Conservation (phyloP, 1,140 invertebrate species). For the Drosophila lowei region DNA sequence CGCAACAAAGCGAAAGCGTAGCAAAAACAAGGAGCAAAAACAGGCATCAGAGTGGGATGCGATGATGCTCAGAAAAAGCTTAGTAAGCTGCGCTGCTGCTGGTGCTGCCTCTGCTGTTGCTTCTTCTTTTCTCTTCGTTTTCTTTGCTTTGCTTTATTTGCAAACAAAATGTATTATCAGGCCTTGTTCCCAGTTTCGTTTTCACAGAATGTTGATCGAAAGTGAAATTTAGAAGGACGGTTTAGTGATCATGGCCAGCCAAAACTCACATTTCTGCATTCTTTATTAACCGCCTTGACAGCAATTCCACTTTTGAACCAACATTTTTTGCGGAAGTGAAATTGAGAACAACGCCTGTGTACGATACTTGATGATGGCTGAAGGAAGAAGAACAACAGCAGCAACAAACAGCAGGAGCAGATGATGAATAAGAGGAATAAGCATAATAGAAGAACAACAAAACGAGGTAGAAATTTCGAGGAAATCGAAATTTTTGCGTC, state of each 20-base stretch:
- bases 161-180: conserved; percentile 61
- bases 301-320: no score
- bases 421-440: conserved; percentile 43
- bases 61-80: conserved; percentile 60
- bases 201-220: conserved; percentile 36
- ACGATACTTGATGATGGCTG: conserved; percentile 33
- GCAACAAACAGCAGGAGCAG: conserved; percentile 35
- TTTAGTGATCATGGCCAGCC: no score
- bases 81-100: conserved; percentile 73
- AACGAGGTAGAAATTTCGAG: conserved; percentile 71
- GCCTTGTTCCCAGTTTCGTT: no score
- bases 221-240: background rate
- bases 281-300: no score
- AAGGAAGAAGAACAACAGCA: conserved; percentile 32
- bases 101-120: conserved; percentile 37
- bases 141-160: conserved; percentile 42
- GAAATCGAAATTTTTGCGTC: conserved; percentile 78
- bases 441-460: conserved; percentile 63
- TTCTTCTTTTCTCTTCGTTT: conserved; percentile 37
- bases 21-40: conserved; percentile 78
- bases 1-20: conserved; percentile 66
- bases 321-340: no score
- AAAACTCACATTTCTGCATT: no score
- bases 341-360: no score
- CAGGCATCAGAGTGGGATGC: conserved; percentile 34